phyloP scores from a whole-genome alignment of 92 coral and sea anemone species.

The Galaxea fascicularis region DNA sequence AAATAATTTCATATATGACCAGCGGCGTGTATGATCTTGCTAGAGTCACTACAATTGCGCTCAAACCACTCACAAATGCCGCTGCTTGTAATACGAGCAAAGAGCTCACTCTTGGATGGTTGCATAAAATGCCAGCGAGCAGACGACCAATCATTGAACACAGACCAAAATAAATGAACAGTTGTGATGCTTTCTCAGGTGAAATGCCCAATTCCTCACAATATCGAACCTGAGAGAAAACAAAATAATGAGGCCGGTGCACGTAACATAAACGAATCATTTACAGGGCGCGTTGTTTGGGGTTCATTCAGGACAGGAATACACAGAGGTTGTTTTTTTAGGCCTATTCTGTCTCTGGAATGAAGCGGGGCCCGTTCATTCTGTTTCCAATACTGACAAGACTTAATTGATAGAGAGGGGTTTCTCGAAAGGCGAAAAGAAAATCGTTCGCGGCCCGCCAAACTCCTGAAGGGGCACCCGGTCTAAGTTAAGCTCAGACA shows the following conservation, averaged over 20 bases:
- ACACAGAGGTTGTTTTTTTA: too few species aligned
- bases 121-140: conserved; percentile 66
- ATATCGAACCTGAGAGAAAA: conserved; percentile 57
- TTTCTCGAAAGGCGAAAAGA: too few species aligned
- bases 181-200: conserved; percentile 53
- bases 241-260: not conserved
- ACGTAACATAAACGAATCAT: not conserved
- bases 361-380: too few species aligned
- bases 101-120: conserved; percentile 55
- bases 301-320: not conserved
- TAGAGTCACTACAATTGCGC: conserved; percentile 12
- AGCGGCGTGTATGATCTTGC: not conserved
- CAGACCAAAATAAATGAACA: conserved; percentile 57
- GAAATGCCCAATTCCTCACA: conserved; percentile 69
- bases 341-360: too few species aligned
- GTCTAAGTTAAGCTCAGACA: too few species aligned
- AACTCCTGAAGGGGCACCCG: too few species aligned
- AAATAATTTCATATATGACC: not conserved
- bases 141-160: conserved; percentile 63
- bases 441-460: too few species aligned
- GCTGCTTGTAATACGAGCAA: conserved; percentile 50
- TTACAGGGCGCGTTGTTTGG: not conserved
- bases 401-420: too few species aligned
- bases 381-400: too few species aligned
- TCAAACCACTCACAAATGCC: conserved; percentile 14